Evolutionary conservation across 2,888 invertebrate species (phyloP), one percentile per base, ranked within the genome.

Genomic region (Suillia variegata): DNA sequence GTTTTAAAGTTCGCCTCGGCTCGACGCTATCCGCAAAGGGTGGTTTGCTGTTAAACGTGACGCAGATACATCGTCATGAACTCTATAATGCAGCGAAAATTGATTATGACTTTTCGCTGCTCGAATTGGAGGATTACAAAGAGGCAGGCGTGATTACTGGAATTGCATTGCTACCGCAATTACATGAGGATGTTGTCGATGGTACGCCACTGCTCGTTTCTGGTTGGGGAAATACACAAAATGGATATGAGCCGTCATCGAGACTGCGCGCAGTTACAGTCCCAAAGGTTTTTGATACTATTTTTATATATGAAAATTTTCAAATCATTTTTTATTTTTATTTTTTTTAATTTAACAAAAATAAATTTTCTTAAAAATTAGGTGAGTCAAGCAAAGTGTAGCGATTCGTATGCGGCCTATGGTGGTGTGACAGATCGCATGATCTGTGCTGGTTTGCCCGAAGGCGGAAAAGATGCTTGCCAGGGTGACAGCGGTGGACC

Each of bases 91-190:
- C 71, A 1, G 68, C 65, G 5, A 81, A 76, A 1, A 79, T 79
- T 13, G 82, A 84, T 62, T 82, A 77, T 56, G 84, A 84, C 63
- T 81, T 83, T 58, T 78, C 83, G 0, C 57, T 84, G 5, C 63
- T 84, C 18, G 69, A 79, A 59, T 68, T 84, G 59, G 57, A 62
- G 2, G 45, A 62, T 6, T 69, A 74, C 48, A 66, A 73, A 18
- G 48, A 56, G 0, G 54, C 22, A 0, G 62, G 59, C 18, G 59
- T 79, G 8, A 70, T 70, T 1, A 67, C 64, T 22, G 72, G 67
- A 2, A 66, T 67, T 31, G 67, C 73, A 1, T 42, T 62, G 18
- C 59, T 80, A n/a, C 77, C 78, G 2, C 50, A 59, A 2, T 66
- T 66, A 42, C 65, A 71, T 49, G 66, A 69, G 12, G 69, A 70